A percentile compares a stretch with the other conserved stretches of the same genome.
These are phyloP conservation scores for Ypsolopha scabrella DNA, from an alignment of 2,888 invertebrate species.

Conservation along the genomic window DNA sequence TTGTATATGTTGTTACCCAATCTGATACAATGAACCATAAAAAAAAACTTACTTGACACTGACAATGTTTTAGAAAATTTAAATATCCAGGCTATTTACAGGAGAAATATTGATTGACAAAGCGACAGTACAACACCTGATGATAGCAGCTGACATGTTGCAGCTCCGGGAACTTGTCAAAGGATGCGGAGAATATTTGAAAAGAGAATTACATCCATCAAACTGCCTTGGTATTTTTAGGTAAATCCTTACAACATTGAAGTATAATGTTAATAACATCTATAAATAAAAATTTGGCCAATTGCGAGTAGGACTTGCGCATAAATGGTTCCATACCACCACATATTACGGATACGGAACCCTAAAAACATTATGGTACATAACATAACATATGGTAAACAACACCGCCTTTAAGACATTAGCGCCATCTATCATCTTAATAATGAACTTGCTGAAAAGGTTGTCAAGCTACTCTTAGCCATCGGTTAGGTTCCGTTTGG, in stretches of 20 bases:
- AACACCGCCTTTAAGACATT: too few species aligned
- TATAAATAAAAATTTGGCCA: too few species aligned
- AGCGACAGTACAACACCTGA: constrained; percentile 88
- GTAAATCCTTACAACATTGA: constrained; percentile 37
- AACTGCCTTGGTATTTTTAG: constrained; percentile 91
- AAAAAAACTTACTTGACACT: too few species aligned
- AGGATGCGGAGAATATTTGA: constrained; percentile 87
- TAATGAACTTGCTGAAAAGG: background rate
- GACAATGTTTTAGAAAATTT: background rate
- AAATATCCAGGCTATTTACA: constrained; percentile 20
- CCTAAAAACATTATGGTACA: background rate
- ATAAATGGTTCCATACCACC: too few species aligned
- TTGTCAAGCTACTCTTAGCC: background rate
- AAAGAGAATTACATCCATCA: constrained; percentile 85
- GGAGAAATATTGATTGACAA: constrained; percentile 78
- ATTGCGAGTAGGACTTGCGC: too few species aligned
- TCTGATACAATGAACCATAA: too few species aligned
- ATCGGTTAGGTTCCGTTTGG: too few species aligned
- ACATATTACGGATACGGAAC: background rate
- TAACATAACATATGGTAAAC: too few species aligned
- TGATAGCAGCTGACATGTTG: constrained; percentile 93
- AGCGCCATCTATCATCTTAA: too few species aligned
- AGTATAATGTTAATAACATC: too few species aligned
- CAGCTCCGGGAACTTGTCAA: constrained; percentile 83
- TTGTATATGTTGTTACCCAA: too few species aligned